A percentile compares a stretch with the other conserved stretches of the same genome.
These are phyloP conservation scores for Cryptocheilus praepositus DNA, from an alignment of 2,888 invertebrate genomes.

Conservation along the genomic window DNA sequence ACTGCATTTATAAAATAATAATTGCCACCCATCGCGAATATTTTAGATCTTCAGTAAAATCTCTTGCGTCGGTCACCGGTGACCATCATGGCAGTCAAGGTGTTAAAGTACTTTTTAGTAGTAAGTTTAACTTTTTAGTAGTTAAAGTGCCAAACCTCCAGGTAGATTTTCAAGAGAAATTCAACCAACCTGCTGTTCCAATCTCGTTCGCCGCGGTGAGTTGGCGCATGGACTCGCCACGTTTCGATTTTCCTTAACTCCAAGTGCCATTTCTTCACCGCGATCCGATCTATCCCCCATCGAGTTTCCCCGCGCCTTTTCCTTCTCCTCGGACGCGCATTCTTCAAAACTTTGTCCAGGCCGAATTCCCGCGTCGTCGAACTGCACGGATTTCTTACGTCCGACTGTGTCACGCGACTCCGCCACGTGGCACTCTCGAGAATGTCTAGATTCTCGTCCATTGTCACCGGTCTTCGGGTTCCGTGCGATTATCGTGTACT, in stretches of 20 bases:
- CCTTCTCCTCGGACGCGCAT: neutral
- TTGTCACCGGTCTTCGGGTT: neutral
- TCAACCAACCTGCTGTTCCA: too few relatives aligned
- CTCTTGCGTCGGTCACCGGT: too few relatives aligned
- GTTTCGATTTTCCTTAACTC: neutral
- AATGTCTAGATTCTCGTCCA: neutral
- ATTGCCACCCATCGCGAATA: too few relatives aligned
- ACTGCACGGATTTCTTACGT: constrained; percentile 64
- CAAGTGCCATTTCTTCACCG: neutral
- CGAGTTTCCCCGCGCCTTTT: constrained; percentile 24
- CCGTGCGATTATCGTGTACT: constrained; percentile 9
- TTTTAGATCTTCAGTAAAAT: too few relatives aligned
- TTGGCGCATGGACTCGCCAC: too few relatives aligned
- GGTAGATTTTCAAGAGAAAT: too few relatives aligned
- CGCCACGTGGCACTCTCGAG: constrained; percentile 7
- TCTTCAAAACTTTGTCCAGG: neutral
- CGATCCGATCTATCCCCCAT: neutral
- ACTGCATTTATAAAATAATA: too few relatives aligned
- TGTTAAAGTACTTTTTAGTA: too few relatives aligned
- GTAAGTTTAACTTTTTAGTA: too few relatives aligned
- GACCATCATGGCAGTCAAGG: too few relatives aligned
- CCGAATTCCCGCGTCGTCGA: constrained; percentile 52
- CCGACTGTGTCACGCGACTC: constrained; percentile 33
- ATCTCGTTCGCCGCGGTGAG: too few relatives aligned
- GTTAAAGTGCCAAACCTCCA: too few relatives aligned